A percentile compares a stretch with the other conserved stretches of the same genome.
These are phyloP conservation scores for Phenacoccus solenopsis DNA, from an alignment of 1,140 invertebrate species.

Conservation along the genomic window DNA sequence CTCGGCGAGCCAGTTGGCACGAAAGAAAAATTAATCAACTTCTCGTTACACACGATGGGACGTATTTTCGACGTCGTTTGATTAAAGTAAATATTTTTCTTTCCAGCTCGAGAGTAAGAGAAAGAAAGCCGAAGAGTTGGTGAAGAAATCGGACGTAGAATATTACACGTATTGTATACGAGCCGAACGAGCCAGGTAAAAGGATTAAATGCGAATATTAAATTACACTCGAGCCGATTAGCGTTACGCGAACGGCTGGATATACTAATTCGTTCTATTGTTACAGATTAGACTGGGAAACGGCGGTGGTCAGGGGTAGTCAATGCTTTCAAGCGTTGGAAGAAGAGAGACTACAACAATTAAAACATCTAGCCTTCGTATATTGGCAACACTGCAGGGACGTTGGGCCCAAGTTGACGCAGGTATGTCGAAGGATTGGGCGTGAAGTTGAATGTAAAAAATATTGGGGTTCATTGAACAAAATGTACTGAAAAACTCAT, in stretches of 20 bases:
- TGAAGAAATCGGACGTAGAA: conserved; percentile 81
- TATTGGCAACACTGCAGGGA: conserved; percentile 66
- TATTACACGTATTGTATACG: conserved; percentile 84
- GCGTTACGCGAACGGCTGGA: neutral
- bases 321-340: conserved; percentile 62
- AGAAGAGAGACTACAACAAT: conserved; percentile 69
- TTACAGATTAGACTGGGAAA: conserved; percentile 76
- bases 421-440: no score
- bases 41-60: no score
- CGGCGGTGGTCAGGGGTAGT: conserved; percentile 63
- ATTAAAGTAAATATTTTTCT: neutral
- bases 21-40: neutral
- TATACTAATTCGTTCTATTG: neutral
- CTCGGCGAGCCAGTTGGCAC: no score
- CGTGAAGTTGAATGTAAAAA: no score
- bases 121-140: conserved; percentile 76
- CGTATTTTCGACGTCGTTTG: neutral
- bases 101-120: conserved; percentile 70
- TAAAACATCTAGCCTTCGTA: conserved; percentile 62
- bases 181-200: conserved; percentile 68
- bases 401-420: conserved; percentile 53
- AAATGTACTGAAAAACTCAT: no score
- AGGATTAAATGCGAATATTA: neutral
- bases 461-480: no score
- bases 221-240: neutral